Base-by-base conservation (phyloP, 2,797 vertebrate species). In the Betta splendens region DNA sequence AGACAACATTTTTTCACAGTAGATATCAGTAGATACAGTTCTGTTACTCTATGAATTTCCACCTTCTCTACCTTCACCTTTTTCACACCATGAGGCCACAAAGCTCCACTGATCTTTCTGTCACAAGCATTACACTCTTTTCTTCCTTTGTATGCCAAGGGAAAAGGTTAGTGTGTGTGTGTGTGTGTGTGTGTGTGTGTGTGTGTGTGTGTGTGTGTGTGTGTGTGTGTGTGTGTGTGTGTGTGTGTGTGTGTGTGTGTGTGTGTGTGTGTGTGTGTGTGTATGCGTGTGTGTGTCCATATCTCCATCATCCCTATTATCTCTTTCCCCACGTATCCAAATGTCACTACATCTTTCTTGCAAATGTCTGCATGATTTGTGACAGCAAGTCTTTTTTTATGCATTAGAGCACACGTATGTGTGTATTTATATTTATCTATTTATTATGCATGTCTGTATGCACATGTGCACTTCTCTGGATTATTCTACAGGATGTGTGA, bases 301-400 rank as follows among this genome's bases (percentile, higher is more conserved):
- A 86, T 89, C 84, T 87, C 85, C 81, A 84, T 88, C 87, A 87
- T 86, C 67, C 78, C 85, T 57, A 89, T 89, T 89, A 89, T 89
- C 87, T 85, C 79, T 50, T 79, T 77, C 83, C 73, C 53, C 79
- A 80, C 82, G 86, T 83, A 83, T 84, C 80, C 72, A 89, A 87
- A 88, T 89, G 85, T 91, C 83, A 89, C 67, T 82, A 80, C 84
- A 83, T 83, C 72, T 86, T 83, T 87, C 75, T 87, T 83, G 77
- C 72, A 88, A 85, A 86, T 87, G 85, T 87, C 84, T 86, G 78
- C 56, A 46, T 71, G 63, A 73, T 84, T 78, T 80, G 53, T 57
- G 53, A 67, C 63, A 50, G 50, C 45, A 50, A 16, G 53, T 69
- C 54, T 52, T 57, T 51, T 38, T 63, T 33, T 68, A 66, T 61